Evolutionary conservation across 2,797 vertebrate species (phyloP).

Genomic region (Melanotaenia trifasciata): DNA sequence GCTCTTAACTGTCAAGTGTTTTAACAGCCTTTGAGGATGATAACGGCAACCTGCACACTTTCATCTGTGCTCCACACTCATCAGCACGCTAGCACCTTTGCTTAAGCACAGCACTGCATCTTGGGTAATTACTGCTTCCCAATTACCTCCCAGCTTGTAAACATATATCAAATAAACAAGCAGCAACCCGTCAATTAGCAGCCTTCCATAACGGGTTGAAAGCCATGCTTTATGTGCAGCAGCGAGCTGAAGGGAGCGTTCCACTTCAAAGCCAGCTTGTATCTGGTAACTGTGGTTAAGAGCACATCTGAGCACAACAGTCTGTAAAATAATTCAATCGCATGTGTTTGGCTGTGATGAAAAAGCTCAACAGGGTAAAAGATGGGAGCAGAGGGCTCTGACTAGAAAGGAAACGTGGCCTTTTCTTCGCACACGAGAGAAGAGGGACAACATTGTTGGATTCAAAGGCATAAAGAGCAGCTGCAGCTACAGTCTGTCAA

Average conservation of each 20-base stretch:
- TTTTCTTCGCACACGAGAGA: conserved; percentile 34
- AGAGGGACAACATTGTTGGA: conserved; percentile 68
- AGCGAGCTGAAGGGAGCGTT: conserved; percentile 48
- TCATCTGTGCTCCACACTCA: conserved; percentile 72
- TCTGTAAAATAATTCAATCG: conserved; percentile 72
- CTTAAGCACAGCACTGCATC: conserved; percentile 64
- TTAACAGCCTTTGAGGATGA: conserved; percentile 66
- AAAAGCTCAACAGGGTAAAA: conserved; percentile 53
- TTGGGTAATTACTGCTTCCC: conserved; percentile 82
- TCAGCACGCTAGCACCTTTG: conserved; percentile 64
- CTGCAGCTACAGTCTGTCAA: conserved; percentile 80
- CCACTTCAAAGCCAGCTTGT: conserved; percentile 76
- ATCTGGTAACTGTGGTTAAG: conserved; percentile 50
- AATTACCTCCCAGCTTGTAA: conserved; percentile 82
- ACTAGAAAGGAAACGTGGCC: neutral
- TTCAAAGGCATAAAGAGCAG: conserved; percentile 60
- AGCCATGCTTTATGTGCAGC: conserved; percentile 1
- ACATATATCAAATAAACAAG: conserved; percentile 86
- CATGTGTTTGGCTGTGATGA: conserved; percentile 63
- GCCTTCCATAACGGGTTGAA: conserved; percentile 60
- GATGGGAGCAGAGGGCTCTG: too few species aligned
- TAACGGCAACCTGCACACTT: conserved; percentile 73
- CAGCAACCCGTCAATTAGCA: conserved; percentile 85
- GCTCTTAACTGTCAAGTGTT: conserved; percentile 58
- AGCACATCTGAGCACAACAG: conserved; percentile 36